Evolutionary conservation across 2,113 vertebrate genomes (phyloP).

Genomic region (Larimichthys polyactis): DNA sequence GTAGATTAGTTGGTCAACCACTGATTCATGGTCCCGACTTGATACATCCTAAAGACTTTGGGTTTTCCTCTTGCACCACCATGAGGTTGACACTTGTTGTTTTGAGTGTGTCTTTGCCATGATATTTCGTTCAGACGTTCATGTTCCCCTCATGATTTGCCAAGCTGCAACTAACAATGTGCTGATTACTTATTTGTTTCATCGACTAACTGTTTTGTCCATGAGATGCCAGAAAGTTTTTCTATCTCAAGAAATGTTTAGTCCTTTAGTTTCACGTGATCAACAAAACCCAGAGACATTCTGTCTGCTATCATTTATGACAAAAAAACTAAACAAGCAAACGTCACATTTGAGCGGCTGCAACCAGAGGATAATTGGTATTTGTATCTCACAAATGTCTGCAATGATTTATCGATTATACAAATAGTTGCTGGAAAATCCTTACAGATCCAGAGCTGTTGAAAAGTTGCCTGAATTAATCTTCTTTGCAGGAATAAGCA

Average conservation of each 20-base stretch:
- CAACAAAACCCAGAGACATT: background rate
- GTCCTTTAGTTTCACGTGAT: background rate
- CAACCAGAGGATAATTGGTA: background rate
- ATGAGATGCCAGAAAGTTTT: background rate
- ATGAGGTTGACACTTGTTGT: background rate
- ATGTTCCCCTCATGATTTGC: background rate
- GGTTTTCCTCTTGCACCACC: background rate
- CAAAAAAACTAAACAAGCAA: background rate
- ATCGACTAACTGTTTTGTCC: background rate
- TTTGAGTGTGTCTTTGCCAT: background rate
- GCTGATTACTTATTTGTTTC: background rate
- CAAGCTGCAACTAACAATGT: background rate
- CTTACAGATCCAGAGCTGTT: background rate
- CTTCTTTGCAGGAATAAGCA: slow-evolving; percentile 23
- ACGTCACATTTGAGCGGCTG: background rate
- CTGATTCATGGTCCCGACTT: background rate
- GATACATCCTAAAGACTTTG: no score
- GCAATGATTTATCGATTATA: background rate
- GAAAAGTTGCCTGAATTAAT: background rate
- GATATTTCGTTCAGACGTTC: background rate
- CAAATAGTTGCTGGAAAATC: background rate
- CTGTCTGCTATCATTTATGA: background rate
- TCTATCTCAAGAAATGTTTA: background rate
- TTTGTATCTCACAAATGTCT: slow-evolving; percentile 15
- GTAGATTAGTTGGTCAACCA: background rate